Base-by-base conservation (phyloP, 2,797 vertebrate genomes). In the Spheniscus humboldti region DNA sequence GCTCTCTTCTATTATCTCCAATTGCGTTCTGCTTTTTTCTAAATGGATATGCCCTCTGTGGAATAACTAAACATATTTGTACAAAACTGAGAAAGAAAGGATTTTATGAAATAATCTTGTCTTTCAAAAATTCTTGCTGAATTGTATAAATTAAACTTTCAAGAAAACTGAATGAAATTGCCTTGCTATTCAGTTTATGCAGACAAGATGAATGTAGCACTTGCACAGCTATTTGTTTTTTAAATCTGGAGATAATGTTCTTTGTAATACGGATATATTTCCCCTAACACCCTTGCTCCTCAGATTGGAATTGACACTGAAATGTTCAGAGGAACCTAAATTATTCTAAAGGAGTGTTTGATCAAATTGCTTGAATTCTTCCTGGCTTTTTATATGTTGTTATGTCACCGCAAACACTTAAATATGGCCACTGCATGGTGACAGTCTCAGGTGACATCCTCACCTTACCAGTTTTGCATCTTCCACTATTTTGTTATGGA, bases 121-220 rank as follows among this genome's bases (percentile, higher is more conserved):
- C 68, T 90, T 87, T 94, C 68, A 95, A 75, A 96, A 90, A 83
- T 75, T 86, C 76, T 92, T 86, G 17, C 41, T 86, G 22, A 83
- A 77, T 1, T 2, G 0, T 90, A 31, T 60, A 88, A 93, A 45
- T 78, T 71, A 81, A 94, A 83, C 60, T 83, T 92, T 20, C 45
- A 83, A 86, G 79, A 83, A 92, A 77, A 88, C 41, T 35, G 17
- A 95, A 69, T 75, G 37, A 86, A 86, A 80, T 19, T 75, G 24
- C 43, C 90, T 86, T 94, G 50, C 33, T 75, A 24, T 88, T 92
- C 20, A 52, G 62, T 78, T 92, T 76, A 80, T 48, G 35, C 39
- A 84, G 50, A 48, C 27, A 72, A 91, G 41, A 88, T 48, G 7
- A 96, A 77, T 48, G 39, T 59, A 80, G 30, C 31, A 53, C 30